Conservation (phyloP, 2,888 invertebrate genomes). For the Parelbella ahira region DNA sequence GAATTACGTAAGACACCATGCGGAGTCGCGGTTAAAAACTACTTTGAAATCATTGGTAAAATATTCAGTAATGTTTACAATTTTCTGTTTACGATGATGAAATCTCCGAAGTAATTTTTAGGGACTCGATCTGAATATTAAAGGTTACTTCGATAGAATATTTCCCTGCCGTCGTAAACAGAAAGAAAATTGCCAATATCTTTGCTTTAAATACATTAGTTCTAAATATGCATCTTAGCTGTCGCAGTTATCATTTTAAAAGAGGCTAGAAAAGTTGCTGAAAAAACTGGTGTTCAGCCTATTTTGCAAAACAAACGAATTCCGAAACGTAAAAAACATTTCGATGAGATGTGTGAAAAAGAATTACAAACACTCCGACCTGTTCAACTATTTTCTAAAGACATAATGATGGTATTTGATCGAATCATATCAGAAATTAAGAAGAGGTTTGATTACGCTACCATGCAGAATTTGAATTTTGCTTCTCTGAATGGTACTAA, state of each 20-base stretch:
- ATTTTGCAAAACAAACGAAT: too few relatives aligned
- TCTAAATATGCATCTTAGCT: too few relatives aligned
- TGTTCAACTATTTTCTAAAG: constrained; percentile 26
- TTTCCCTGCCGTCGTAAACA: constrained; percentile 2
- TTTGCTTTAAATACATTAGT: too few relatives aligned
- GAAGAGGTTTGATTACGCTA: constrained; percentile 29
- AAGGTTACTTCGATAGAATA: constrained; percentile 12
- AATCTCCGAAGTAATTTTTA: constrained; percentile 1
- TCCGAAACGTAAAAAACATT: constrained; percentile 31
- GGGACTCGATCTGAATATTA: constrained; percentile 15
- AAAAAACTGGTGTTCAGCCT: too few relatives aligned
- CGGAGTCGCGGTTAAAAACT: too few relatives aligned
- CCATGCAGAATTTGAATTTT: constrained; percentile 31
- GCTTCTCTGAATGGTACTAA: constrained; percentile 32
- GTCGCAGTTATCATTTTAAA: too few relatives aligned
- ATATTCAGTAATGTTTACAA: not conserved
- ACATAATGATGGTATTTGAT: constrained; percentile 31
- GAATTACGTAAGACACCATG: not conserved
- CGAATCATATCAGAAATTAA: constrained; percentile 30
- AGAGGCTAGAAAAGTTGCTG: too few relatives aligned
- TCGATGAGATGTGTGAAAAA: constrained; percentile 32
- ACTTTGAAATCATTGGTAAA: not conserved
- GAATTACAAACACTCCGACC: constrained; percentile 30
- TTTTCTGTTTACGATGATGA: constrained; percentile 3
- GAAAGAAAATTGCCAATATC: too few relatives aligned